Base-by-base conservation (phyloP, 2,113 vertebrate genomes). In the Speoplatyrhinus poulsoni region DNA sequence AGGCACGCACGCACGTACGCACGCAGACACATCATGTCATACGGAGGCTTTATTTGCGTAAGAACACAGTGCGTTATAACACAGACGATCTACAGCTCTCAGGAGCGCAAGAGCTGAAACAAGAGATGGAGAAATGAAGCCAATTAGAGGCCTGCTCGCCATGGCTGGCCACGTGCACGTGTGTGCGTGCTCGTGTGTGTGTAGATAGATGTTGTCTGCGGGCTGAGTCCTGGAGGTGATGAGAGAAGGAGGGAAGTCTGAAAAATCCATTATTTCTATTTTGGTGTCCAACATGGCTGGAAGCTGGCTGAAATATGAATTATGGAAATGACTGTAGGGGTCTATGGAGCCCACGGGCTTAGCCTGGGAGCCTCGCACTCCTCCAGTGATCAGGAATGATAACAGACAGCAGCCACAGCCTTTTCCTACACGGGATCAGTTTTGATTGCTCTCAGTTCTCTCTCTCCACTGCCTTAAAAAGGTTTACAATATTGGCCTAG, bases 111-210 rank as follows among this genome's bases (percentile, higher is more conserved):
- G 85, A 77, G 73, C 64, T 70, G 62, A 80, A 79, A 80, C 80
- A 82, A 86, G 80, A 87, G 75, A 64, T 70, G 76, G 65, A 82
- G 83, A 86, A 90, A 85, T 75, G 72, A 77, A 83, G 87, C 87
- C 86, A 88, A 91, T 90, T 90, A 89, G 85, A 76, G 76, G 85
- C 87, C 86, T 75, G 77, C 62, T 71, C 78, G 70, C 77, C 71
- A 58, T 50, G 57, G 63, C 46, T 60, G 53, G 32, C 32, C 46
- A 15, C 63, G 49, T 77, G 33, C 49, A 54, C 63, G 36, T 53
- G 36, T 19, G 46, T 70, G 12, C 36, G 26, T 60, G 3, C 69
- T 57, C 12, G 58, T 56, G 12, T 3, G 41, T 11, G 17, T 52
- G 58, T 33, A 60, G 69, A 75, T 81, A 69, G 61, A 58, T 26